Percentiles rank a stretch among this genome's conserved stretches.
Evolutionary conservation across 2,113 vertebrate species (phyloP).

Genomic region (Eulemur rufifrons): DNA sequence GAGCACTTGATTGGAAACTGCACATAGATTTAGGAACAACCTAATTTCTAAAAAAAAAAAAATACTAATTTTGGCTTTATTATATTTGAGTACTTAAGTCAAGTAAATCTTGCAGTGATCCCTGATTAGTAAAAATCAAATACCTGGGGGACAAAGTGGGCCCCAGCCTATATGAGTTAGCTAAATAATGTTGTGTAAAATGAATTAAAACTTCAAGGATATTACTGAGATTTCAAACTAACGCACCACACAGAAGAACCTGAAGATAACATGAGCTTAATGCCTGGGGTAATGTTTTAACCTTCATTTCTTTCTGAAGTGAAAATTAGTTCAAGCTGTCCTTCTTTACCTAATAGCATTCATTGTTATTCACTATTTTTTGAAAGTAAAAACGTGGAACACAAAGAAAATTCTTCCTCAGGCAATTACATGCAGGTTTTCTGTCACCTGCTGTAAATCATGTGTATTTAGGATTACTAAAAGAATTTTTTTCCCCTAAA

Average conservation of each 20-base stretch:
- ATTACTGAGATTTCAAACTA: constrained; percentile 33
- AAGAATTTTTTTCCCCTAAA: neutral
- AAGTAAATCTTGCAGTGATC: neutral
- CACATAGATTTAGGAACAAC: neutral
- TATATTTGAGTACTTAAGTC: constrained; percentile 47
- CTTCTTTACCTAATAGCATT: neutral
- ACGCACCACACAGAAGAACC: neutral
- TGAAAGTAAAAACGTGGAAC: neutral
- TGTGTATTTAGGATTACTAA: neutral
- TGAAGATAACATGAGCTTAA: neutral
- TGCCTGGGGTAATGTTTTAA: neutral
- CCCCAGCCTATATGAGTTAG: neutral
- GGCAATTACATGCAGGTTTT: neutral
- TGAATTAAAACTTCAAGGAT: constrained; percentile 23
- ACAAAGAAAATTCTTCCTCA: constrained; percentile 1
- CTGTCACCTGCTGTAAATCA: neutral
- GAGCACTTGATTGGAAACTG: constrained; percentile 30
- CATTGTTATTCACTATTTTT: neutral
- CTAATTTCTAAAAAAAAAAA: constrained; percentile 24
- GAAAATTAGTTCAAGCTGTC: constrained; percentile 47
- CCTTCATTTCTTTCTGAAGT: neutral
- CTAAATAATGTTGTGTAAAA: neutral
- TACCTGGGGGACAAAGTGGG: neutral
- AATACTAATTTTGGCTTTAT: neutral
- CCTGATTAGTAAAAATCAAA: neutral